A percentile compares a stretch with the other conserved stretches of the same genome.
Conservation (phyloP, 2,113 vertebrate genomes). For the Oncorhynchus masou region DNA sequence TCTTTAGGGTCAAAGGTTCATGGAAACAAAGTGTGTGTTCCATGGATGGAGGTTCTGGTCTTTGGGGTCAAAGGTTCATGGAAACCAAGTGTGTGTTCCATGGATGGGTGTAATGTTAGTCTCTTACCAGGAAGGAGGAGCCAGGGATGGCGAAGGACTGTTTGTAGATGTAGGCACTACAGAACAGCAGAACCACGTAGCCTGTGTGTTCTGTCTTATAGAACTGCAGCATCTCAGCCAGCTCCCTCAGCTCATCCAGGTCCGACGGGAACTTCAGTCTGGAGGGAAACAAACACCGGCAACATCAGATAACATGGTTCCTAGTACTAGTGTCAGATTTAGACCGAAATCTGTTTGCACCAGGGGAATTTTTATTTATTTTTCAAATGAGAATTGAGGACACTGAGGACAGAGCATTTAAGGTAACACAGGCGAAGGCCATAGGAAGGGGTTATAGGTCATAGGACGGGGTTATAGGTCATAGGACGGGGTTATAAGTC, state of each 20-base stretch:
- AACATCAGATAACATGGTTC: slow-evolving; percentile 43
- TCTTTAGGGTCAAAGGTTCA: too few relatives aligned
- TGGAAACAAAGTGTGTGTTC: too few relatives aligned
- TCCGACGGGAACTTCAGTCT: slow-evolving; percentile 90
- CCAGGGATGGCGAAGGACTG: slow-evolving; percentile 97
- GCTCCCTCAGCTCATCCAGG: slow-evolving; percentile 85
- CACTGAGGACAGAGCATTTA: too few relatives aligned
- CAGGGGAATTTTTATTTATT: not conserved
- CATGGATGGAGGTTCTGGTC: too few relatives aligned
- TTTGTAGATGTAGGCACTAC: slow-evolving; percentile 94
- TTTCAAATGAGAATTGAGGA: too few relatives aligned
- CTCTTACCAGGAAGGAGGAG: slow-evolving; percentile 89
- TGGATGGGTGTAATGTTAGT: slow-evolving; percentile 12
- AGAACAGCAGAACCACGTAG: slow-evolving; percentile 90
- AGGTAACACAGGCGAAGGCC: too few relatives aligned
- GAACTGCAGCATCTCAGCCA: slow-evolving; percentile 82
- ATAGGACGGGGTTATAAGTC: too few relatives aligned
- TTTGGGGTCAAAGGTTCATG: too few relatives aligned
- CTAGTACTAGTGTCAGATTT: slow-evolving; percentile 77
- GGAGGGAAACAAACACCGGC: slow-evolving; percentile 27
- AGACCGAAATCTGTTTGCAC: slow-evolving; percentile 3
- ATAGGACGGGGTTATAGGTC: too few relatives aligned
- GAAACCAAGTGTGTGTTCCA: too few relatives aligned
- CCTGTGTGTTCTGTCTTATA: slow-evolving; percentile 84
- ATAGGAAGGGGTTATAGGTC: too few relatives aligned